These are phyloP conservation scores for Macroteleia sp. DNA, from an alignment of 2,888 invertebrate species.

Conservation along the genomic window DNA sequence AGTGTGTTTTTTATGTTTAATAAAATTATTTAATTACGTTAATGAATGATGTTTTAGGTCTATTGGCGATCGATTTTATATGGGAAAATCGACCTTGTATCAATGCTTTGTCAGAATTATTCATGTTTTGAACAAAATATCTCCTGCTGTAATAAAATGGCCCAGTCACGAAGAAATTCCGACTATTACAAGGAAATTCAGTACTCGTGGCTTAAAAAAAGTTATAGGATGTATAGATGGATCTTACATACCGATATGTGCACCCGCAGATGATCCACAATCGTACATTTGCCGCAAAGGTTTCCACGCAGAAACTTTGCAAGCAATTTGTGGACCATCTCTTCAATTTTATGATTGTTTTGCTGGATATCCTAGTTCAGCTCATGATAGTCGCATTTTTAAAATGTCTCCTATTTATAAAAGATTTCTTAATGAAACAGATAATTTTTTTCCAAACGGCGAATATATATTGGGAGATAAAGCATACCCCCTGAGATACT, in stretches of 20 bases:
- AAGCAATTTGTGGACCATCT: too few species aligned
- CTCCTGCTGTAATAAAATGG: background rate
- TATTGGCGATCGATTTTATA: background rate
- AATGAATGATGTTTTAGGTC: background rate
- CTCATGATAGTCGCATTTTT: too few species aligned
- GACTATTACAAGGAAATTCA: background rate
- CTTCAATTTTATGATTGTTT: too few species aligned
- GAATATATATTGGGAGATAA: too few species aligned
- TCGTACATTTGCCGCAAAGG: background rate
- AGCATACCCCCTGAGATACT: too few species aligned
- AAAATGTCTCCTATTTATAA: too few species aligned
- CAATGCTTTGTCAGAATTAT: background rate
- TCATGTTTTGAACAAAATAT: background rate
- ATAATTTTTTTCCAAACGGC: too few species aligned
- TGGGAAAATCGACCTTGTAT: background rate
- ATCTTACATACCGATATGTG: background rate
- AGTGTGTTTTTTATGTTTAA: too few species aligned
- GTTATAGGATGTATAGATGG: background rate
- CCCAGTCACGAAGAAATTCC: background rate
- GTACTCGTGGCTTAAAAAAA: background rate
- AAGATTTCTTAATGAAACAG: too few species aligned
- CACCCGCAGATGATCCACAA: background rate
- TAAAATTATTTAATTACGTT: background rate
- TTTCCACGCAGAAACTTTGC: background rate
- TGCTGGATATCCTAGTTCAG: too few species aligned